These are phyloP conservation scores for Onychomys arenicola DNA, from an alignment of 2,797 vertebrate species.

Conservation along the genomic window DNA sequence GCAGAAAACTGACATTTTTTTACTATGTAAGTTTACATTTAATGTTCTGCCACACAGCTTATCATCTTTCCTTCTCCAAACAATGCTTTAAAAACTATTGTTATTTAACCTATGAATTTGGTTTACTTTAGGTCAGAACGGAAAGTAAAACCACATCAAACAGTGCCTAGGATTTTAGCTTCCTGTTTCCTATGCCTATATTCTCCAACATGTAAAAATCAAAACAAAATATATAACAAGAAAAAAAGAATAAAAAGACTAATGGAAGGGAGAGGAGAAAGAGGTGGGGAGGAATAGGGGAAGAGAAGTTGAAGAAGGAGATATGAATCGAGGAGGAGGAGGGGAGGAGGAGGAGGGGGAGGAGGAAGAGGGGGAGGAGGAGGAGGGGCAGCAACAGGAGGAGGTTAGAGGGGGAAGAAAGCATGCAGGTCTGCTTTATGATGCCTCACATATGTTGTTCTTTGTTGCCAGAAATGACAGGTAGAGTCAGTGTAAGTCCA, in stretches of 20 bases:
- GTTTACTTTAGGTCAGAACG: neutral
- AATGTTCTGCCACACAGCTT: neutral
- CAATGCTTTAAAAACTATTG: neutral
- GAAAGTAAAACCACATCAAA: neutral
- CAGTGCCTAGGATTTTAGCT: neutral
- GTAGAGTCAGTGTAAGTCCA: neutral
- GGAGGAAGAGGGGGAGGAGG: too few relatives aligned
- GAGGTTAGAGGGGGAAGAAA: neutral
- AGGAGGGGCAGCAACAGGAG: neutral
- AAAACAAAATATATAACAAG: neutral
- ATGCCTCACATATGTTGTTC: too few relatives aligned
- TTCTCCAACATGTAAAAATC: neutral
- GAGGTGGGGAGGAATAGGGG: fast-evolving
- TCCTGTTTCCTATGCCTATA: neutral
- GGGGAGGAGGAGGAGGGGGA: fast-evolving
- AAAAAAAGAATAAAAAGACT: neutral
- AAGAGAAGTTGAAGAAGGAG: neutral
- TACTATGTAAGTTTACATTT: neutral
- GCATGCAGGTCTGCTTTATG: neutral
- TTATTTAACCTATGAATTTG: neutral
- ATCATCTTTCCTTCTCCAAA: too few relatives aligned
- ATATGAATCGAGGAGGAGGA: neutral
- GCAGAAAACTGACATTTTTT: neutral
- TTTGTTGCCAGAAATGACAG: neutral
- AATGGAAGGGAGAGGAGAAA: neutral